Evolutionary conservation across 2,888 invertebrate species (phyloP).

Genomic region (Sarcophaga subvicina): DNA sequence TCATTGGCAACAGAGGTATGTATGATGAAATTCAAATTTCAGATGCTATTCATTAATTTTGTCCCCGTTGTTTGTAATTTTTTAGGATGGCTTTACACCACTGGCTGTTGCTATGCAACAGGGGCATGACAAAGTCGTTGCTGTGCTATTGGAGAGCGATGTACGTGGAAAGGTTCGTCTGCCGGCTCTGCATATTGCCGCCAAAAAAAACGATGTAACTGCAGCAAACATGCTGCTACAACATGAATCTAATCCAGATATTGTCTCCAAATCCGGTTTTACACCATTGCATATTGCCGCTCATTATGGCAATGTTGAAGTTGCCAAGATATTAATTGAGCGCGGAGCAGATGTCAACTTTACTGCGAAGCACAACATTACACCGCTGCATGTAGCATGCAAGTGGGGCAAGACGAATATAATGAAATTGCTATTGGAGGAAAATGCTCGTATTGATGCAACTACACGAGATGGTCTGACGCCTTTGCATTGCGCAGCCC

Average conservation of each 20-base stretch:
- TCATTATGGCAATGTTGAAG: constrained; percentile 98
- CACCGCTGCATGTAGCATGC: constrained; percentile 98
- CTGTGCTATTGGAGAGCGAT: constrained; percentile 97
- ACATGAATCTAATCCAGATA: constrained; percentile 98
- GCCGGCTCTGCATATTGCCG: constrained; percentile 98
- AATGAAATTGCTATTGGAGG: constrained; percentile 93
- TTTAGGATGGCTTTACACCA: constrained; percentile 98
- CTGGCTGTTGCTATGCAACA: constrained; percentile 99
- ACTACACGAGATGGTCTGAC: constrained; percentile 97
- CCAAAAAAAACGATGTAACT: constrained; percentile 99
- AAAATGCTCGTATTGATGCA: constrained; percentile 95
- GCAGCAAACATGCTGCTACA: constrained; percentile 95
- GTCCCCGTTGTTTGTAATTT: constrained; percentile 49
- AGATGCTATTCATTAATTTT: neutral
- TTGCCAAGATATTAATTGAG: constrained; percentile 93
- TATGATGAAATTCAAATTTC: neutral
- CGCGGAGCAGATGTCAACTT: constrained; percentile 97
- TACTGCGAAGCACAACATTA: constrained; percentile 98
- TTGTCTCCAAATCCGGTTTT: constrained; percentile 98
- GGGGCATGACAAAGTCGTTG: constrained; percentile 98
- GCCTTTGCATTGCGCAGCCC: constrained; percentile 97
- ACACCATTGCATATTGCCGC: constrained; percentile 99
- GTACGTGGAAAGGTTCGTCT: constrained; percentile 97
- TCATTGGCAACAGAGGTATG: constrained; percentile 96
- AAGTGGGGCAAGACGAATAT: constrained; percentile 99